Evolutionary conservation across 2,113 vertebrate genomes (phyloP).

Genomic region (Bujurquina vittata): DNA sequence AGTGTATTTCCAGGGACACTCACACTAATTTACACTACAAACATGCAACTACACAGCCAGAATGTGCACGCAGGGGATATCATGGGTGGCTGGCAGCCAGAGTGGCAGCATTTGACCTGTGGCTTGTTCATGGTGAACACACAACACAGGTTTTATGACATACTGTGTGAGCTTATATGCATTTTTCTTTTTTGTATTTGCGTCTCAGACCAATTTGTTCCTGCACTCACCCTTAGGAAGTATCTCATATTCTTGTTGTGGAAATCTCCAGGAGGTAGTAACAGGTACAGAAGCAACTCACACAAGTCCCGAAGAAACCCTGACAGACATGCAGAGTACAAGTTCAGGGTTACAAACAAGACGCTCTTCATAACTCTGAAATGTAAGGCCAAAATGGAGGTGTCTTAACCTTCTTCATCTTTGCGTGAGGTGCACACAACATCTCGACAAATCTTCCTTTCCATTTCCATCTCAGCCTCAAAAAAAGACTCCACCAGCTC

Average conservation of each 20-base stretch:
- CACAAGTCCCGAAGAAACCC: conserved; percentile 97
- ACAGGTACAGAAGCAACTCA: conserved; percentile 97
- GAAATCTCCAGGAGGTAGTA: conserved; percentile 99
- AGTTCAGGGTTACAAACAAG: background rate
- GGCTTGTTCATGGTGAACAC: background rate
- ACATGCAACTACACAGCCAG: background rate
- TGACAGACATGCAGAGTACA: conserved; percentile 59
- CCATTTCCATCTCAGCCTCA: conserved; percentile 98
- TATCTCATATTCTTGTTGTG: conserved; percentile 99
- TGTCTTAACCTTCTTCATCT: conserved; percentile 93
- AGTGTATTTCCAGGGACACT: background rate
- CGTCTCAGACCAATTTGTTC: background rate
- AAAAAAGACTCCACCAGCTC: conserved; percentile 97
- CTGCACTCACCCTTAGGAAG: conserved; percentile 91
- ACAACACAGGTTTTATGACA: background rate
- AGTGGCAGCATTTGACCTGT: background rate
- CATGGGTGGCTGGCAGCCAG: background rate
- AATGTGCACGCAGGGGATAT: background rate
- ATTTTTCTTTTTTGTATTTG: background rate
- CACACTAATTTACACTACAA: background rate
- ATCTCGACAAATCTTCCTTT: conserved; percentile 96
- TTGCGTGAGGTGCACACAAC: conserved; percentile 94
- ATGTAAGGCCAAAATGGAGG: background rate
- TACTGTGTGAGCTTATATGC: background rate
- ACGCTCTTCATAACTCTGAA: background rate